A percentile compares a stretch with the other conserved stretches of the same genome.
phyloP scores from a whole-genome alignment of 2,888 invertebrate species.

The Eurytoma californica region DNA sequence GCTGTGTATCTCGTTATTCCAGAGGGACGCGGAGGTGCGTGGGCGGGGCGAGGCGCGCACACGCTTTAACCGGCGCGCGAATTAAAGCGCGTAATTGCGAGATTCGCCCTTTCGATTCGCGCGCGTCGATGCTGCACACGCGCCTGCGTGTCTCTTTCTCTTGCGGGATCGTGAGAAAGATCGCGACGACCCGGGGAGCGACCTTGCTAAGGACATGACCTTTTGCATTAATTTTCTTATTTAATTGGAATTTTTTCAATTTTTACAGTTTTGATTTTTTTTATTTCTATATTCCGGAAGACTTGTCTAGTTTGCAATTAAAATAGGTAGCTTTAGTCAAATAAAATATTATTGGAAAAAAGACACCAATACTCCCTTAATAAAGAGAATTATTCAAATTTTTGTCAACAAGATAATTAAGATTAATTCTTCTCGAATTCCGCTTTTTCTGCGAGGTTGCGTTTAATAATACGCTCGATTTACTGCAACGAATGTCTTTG shows the following conservation, averaged over 20 bases:
- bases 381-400: no score
- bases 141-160: constrained; percentile 15
- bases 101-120: constrained; percentile 49
- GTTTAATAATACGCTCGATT: constrained; percentile 44
- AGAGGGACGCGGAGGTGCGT: not conserved
- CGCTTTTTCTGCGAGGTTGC: not conserved
- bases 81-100: constrained; percentile 52
- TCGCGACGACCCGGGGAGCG: not conserved
- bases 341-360: no score
- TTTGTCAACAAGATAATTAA: no score
- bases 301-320: no score
- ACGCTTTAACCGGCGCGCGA: constrained; percentile 32
- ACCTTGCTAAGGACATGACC: no score
- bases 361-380: no score
- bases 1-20: not conserved
- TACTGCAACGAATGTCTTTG: constrained; percentile 26
- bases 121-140: not conserved
- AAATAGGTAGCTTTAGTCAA: no score
- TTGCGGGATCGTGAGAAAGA: constrained; percentile 32
- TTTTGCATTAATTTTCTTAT: no score
- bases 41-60: constrained; percentile 1
- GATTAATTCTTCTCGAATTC: not conserved
- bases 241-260: no score
- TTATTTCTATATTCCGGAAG: no score
- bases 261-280: no score